Evolutionary conservation across 1,140 invertebrate species (phyloP), one percentile per base, ranked within the genome.

Genomic region (Acromyrmex charruanus): DNA sequence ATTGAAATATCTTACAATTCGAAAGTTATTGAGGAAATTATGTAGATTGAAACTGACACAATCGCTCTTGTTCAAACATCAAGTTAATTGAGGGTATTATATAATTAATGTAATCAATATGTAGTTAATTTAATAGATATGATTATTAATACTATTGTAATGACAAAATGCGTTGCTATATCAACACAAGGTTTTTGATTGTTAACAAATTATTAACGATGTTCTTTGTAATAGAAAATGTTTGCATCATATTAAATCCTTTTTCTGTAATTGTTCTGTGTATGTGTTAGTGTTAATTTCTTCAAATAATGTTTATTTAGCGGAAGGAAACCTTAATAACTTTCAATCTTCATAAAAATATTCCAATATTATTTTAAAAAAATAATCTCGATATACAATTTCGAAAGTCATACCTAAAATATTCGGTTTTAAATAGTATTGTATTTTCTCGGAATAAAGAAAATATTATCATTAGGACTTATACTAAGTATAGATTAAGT

Each of bases 61-160:
- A 51, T 55, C 35, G 7, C 0, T 25, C 16, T 55, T 39, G 5
- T 55, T 55, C 6, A 31, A 35, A 68, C 14, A 39, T 69, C 16
- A 25, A 58, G 21, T 80, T 66, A 79, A 80, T 35, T 69, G 21
- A 58, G 21, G 5, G 10, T 39, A 59, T 71, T 81, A 59, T 58
- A 44, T 28, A 71, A 21, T 71, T 81, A 69, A 58, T 12, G 14
- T 4, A 69, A 71, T 58, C 21, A 71, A 81, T 51, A 49, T 10
- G 28, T 31, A 53, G 18, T 35, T 53, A 49, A 25, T 80, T 53
- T 14, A 68, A 51, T 68, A 18, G 16, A 5, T 18, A 79, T 7
- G 12, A 53, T 80, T 80, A 80, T 68, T 35, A 68, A 68, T 53
- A 35, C n/a, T 16, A 3, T 53, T 66, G 18, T 79, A 51, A 28